A percentile compares a stretch with the other conserved stretches of the same genome.
Conservation (phyloP, 2,797 vertebrate species). For the Syndactyla subalaris region DNA sequence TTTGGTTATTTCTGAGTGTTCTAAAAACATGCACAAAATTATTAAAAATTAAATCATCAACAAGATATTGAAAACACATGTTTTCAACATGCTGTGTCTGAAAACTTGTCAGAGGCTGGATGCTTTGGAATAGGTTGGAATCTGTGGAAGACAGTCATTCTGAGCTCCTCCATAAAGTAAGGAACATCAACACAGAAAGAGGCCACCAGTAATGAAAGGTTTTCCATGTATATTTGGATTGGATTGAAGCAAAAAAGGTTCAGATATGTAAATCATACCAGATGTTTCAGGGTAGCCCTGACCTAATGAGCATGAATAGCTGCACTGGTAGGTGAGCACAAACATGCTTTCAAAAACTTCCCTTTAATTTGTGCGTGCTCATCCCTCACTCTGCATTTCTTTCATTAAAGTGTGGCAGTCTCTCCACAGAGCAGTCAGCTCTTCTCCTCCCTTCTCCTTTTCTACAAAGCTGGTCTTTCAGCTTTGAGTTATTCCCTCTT, state of each 20-base stretch:
- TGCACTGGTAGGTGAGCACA: neutral
- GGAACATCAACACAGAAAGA: neutral
- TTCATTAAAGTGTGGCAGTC: neutral
- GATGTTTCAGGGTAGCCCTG: neutral
- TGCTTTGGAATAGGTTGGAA: neutral
- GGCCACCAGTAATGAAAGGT: neutral
- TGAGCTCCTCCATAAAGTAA: neutral
- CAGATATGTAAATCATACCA: neutral
- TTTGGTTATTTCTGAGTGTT: neutral
- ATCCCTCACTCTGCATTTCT: neutral
- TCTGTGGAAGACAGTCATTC: neutral
- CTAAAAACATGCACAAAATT: neutral
- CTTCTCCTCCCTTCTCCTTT: neutral
- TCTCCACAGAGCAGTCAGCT: neutral
- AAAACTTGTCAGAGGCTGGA: neutral
- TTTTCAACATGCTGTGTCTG: neutral
- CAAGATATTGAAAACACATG: neutral
- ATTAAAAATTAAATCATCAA: neutral
- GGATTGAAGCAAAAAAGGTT: neutral
- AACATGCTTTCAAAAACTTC: neutral
- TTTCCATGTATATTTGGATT: neutral
- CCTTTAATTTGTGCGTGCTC: neutral
- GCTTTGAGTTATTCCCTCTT: neutral
- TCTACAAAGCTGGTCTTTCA: neutral
- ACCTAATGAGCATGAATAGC: neutral